Conservation (phyloP, 2,797 vertebrate species). For the Gymnoscopelus braueri region DNA sequence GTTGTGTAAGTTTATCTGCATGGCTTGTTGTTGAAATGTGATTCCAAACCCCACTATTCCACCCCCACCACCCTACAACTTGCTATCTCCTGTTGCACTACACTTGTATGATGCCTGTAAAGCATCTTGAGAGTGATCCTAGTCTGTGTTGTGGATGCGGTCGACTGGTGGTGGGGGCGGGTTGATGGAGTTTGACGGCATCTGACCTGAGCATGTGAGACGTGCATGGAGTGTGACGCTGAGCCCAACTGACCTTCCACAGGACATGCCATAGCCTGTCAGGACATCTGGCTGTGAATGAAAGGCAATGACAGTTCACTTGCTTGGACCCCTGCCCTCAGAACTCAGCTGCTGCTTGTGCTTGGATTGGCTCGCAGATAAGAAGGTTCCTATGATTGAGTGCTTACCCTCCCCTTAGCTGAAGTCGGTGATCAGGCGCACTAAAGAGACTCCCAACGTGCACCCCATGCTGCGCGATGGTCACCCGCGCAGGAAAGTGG, state of each 20-base stretch:
- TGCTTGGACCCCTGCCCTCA: constrained; percentile 33
- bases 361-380: constrained; percentile 19
- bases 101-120: constrained; percentile 24
- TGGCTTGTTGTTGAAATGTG: constrained; percentile 11
- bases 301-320: constrained; percentile 4
- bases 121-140: constrained; percentile 7
- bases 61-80: neutral
- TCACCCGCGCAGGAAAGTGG: constrained; percentile 87
- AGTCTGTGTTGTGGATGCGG: constrained; percentile 12
- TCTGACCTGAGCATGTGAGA: constrained; percentile 40
- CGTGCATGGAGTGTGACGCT: constrained; percentile 46
- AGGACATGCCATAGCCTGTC: constrained; percentile 41
- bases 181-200: neutral
- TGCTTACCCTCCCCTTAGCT: constrained; percentile 81
- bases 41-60: constrained; percentile 1
- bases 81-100: constrained; percentile 11
- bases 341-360: constrained; percentile 27
- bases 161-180: neutral
- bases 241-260: constrained; percentile 55
- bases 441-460: constrained; percentile 90
- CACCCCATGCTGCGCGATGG: constrained; percentile 95
- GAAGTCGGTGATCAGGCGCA: constrained; percentile 94
- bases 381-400: constrained; percentile 28
- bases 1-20: constrained; percentile 1
- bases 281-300: constrained; percentile 26